These are phyloP conservation scores for Chiloscyllium plagiosum DNA, from an alignment of 2,113 vertebrate genomes.

Conservation along the genomic window DNA sequence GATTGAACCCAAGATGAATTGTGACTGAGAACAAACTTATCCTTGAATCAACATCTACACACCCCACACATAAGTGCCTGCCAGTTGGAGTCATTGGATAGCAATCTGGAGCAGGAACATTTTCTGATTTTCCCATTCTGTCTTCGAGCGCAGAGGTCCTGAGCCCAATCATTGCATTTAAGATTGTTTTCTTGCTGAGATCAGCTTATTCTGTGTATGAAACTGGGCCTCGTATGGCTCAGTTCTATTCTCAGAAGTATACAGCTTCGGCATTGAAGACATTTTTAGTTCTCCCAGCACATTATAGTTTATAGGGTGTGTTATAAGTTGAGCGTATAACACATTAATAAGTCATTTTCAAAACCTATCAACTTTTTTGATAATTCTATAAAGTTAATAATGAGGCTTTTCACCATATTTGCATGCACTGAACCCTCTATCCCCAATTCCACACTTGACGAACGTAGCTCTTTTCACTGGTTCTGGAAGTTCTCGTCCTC, in stretches of 20 bases:
- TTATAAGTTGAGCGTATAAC: conserved; percentile 10
- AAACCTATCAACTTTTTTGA: neutral
- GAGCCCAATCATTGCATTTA: neutral
- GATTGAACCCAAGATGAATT: neutral
- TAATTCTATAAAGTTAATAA: conserved; percentile 19
- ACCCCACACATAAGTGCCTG: neutral
- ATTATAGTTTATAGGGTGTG: neutral
- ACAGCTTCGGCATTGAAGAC: neutral
- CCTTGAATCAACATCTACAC: neutral
- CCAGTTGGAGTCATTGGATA: conserved; percentile 3
- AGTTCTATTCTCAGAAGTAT: neutral
- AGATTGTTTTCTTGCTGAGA: neutral
- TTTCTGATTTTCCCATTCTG: neutral
- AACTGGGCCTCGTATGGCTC: neutral
- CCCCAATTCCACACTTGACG: neutral
- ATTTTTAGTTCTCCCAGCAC: neutral
- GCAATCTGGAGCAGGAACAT: neutral
- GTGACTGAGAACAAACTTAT: neutral
- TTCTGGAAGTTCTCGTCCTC: neutral
- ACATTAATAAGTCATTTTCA: neutral
- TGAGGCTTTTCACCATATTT: conserved; percentile 29
- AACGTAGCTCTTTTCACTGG: neutral
- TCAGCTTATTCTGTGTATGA: neutral
- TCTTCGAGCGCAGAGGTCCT: neutral
- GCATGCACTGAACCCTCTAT: neutral